Conservation (phyloP, 2,888 invertebrate genomes). For the Palloptera scutellata region DNA sequence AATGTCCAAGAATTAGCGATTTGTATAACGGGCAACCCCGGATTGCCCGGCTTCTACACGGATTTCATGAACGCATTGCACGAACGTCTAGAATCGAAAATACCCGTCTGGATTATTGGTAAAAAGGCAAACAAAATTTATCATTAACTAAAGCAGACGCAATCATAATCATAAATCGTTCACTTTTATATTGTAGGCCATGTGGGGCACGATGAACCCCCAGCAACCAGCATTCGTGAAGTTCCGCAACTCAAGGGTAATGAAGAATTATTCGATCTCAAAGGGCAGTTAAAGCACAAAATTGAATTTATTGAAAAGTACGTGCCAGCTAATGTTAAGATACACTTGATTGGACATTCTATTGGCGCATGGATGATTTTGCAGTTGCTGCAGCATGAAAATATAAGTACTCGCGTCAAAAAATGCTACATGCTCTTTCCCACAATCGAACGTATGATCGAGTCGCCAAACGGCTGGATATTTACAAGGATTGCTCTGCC, state of each 20-base stretch:
- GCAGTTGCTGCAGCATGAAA: slow-evolving; percentile 71
- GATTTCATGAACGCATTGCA: slow-evolving; percentile 76
- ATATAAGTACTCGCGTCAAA: slow-evolving; percentile 67
- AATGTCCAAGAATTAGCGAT: slow-evolving; percentile 72
- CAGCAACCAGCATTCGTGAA: slow-evolving; percentile 64
- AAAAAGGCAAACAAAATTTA: slow-evolving; percentile 45
- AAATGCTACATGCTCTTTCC: slow-evolving; percentile 84
- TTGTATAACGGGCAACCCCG: slow-evolving; percentile 89
- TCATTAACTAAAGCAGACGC: background rate
- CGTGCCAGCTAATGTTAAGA: slow-evolving; percentile 74
- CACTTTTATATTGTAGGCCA: slow-evolving; percentile 65
- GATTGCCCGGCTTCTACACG: slow-evolving; percentile 81
- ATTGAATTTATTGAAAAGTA: slow-evolving; percentile 74
- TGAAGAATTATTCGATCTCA: slow-evolving; percentile 74
- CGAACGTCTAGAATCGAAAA: slow-evolving; percentile 65
- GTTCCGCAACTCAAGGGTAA: slow-evolving; percentile 67
- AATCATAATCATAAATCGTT: background rate
- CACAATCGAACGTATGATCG: slow-evolving; percentile 83
- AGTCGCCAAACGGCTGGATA: slow-evolving; percentile 76
- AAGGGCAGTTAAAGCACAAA: slow-evolving; percentile 72
- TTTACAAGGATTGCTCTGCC: slow-evolving; percentile 72
- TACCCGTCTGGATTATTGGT: slow-evolving; percentile 84
- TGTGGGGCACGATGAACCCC: slow-evolving; percentile 82
- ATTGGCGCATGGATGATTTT: slow-evolving; percentile 87
- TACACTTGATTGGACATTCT: slow-evolving; percentile 89